Base-by-base conservation (phyloP, 2,888 invertebrate species). In the Drosophila bunnanda region DNA sequence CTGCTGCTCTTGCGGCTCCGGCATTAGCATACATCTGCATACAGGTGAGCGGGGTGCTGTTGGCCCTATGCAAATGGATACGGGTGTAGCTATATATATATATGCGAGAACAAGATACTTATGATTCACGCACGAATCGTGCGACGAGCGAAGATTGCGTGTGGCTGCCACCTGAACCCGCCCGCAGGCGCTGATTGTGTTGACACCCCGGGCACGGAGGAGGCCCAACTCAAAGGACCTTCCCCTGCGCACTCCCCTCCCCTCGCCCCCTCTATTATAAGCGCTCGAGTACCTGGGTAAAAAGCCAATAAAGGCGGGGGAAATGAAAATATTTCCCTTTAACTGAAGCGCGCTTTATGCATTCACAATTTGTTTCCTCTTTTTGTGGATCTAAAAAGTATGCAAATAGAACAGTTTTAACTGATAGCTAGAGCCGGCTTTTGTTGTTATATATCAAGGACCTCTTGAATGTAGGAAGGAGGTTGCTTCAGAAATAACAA, bases 1-100 rank as follows among this genome's bases (percentile, higher is more conserved):
- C n/a, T n/a, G n/a, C n/a, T n/a, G n/a, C n/a, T n/a, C n/a, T n/a
- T n/a, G n/a, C n/a, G n/a, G n/a, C n/a, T 52, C 32, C 64, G 32
- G 28, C 58, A 73, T 58, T 69, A 56, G 62, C 69, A 69, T 61
- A 71, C 43, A 60, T 58, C 54, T 67, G 67, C 70, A 67, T 54
- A 32, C n/a, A 15, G 4, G 2, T 15, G 15, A 17, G 17, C 5
- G 38, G 8, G 38, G 15, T 15, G 20, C 32, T n/a, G n/a, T n/a
- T n/a, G n/a, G n/a, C n/a, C n/a, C n/a, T 55, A 55, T 56, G 56
- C 25, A 39, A 46, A 61, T 61, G 54, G 52, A 38, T 52, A 58
- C n/a, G 38, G 36, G 32, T 41, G 39, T 50, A 53, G 17, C 17
- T 20, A 15, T 32, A 30, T 46, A 38, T 44, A 39, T 50, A 38